Conservation (phyloP, 2,113 vertebrate species). For the Trematomus loennbergii region DNA sequence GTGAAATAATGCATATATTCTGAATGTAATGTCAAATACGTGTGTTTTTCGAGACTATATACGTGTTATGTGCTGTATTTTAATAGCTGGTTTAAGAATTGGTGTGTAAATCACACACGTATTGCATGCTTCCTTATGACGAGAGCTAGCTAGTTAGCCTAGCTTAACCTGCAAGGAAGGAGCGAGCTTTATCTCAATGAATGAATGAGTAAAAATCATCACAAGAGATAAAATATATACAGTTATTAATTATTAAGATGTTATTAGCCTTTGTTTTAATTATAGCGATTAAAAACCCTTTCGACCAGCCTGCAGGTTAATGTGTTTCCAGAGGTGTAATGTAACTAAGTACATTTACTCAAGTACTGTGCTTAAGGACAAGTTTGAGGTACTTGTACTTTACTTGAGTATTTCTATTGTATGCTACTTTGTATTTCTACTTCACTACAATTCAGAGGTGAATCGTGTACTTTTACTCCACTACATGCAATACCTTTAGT, state of each 20-base stretch:
- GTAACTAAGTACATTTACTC: too few species aligned
- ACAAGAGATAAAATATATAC: background rate
- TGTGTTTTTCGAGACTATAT: background rate
- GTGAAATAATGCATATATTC: conserved; percentile 45
- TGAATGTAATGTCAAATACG: rapidly evolving
- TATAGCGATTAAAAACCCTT: background rate
- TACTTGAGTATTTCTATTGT: too few species aligned
- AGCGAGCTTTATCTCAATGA: conserved; percentile 48
- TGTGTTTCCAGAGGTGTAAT: background rate
- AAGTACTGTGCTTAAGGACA: too few species aligned
- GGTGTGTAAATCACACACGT: background rate
- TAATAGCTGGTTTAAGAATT: background rate
- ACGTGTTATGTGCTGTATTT: background rate
- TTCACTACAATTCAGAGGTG: too few species aligned
- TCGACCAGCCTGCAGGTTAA: background rate
- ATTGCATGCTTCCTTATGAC: conserved; percentile 14
- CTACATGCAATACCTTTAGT: too few species aligned
- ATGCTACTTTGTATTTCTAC: too few species aligned
- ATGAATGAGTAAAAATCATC: conserved; percentile 10
- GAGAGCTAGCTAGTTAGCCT: conserved; percentile 37
- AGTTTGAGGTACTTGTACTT: too few species aligned
- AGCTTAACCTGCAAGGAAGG: conserved; percentile 29
- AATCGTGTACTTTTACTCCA: too few species aligned
- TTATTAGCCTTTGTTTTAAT: too few species aligned
- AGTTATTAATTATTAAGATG: too few species aligned